phyloP scores from a whole-genome alignment of 2,113 vertebrate species.

The Macrotis lagotis region DNA sequence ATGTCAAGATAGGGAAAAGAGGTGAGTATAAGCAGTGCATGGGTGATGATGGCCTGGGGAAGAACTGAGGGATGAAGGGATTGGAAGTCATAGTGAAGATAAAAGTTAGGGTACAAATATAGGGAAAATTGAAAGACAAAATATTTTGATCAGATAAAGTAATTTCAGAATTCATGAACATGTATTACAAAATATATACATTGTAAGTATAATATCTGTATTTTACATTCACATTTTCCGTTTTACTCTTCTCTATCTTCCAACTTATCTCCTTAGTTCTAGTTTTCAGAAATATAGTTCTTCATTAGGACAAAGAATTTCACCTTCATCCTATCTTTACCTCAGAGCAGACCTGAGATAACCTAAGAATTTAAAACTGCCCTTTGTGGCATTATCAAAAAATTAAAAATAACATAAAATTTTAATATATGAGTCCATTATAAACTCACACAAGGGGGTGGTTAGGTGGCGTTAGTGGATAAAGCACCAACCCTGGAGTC shows the following conservation, averaged over 20 bases:
- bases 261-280: neutral
- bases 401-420: neutral
- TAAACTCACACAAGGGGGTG: neutral
- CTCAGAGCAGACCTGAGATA: neutral
- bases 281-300: neutral
- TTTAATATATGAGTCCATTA: neutral
- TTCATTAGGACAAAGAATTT: neutral
- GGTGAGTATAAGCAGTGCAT: neutral
- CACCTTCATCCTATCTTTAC: neutral
- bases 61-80: neutral
- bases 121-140: neutral
- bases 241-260: neutral
- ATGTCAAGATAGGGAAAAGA: neutral
- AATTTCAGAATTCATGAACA: neutral
- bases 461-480: too few species aligned
- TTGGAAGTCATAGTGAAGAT: neutral
- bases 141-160: neutral
- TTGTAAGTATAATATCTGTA: neutral
- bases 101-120: neutral
- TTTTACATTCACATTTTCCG: neutral
- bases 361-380: neutral
- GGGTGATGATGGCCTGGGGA: neutral
- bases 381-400: neutral
- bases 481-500: too few species aligned
- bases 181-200: neutral